Base-by-base conservation (phyloP, 2,888 invertebrate genomes). In the Colletes collaris region DNA sequence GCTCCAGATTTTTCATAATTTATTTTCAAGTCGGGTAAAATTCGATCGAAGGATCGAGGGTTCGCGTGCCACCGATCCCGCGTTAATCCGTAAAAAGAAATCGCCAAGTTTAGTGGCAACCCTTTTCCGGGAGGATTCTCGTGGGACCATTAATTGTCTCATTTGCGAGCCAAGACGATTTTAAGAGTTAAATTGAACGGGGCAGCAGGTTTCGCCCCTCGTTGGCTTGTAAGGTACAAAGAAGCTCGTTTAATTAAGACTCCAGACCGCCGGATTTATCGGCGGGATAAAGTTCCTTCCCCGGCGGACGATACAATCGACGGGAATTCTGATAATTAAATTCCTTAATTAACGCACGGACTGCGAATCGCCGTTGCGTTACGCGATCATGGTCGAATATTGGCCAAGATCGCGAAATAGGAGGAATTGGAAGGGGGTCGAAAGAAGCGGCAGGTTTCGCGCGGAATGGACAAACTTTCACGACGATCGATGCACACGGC, bases 291-390 rank as follows among this genome's bases (percentile, higher is more conserved):
- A 66, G 58, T 62, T 64, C 53, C 56, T 46, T 13, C 27, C 5
- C 19, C 10, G 7, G 13, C 55, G 52, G 55, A 27, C 71, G 67
- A 59, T 65, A 62, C 11, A 44, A n/a, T 65, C 64, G 27, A 11
- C 1, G n/a, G 49, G 53, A 72, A 67, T 67, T 64, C 76, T 59
- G 71, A 66, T 79, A 79, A 79, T 82, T 76, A 83, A 76, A 80
- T 73, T 56, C 60, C 52, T 67, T 72, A 70, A 80, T 69, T 68
- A 78, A 65, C 67, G 50, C 46, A 35, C 35, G 60, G 0, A 8
- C 27, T 16, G 27, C 8, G 46, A 53, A 40, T 52, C 35, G 67
- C 62, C 62, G 58, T 73, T 77, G 44, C 65, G 50, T 60, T 49
- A 27, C 13, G 19, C 55, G 53, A 62, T 62, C 56, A 13, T 27